Base-by-base conservation (phyloP, 2,888 invertebrate species). In the Hydropsyche betteni region DNA sequence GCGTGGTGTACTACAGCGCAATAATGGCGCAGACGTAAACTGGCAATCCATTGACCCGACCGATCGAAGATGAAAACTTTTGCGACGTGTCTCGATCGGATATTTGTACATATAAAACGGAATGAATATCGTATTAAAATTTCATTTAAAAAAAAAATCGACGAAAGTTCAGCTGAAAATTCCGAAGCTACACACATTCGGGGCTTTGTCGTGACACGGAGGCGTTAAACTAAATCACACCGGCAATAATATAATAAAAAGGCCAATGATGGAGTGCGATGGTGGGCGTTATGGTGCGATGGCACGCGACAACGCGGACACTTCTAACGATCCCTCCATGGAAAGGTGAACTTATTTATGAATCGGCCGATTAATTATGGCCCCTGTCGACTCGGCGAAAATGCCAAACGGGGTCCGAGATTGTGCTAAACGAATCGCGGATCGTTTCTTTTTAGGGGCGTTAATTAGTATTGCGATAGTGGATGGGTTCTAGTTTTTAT, bases 41-140 rank as follows among this genome's bases (percentile, higher is more conserved):
- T 61, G 75, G 69, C 75, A 44, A 75, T 73, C 58, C 76, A 76
- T 76, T 76, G 76, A 76, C 73, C 72, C 73, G 68, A 10, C 68
- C 14, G 24, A 44, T 44, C 12, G 6, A 14, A 36, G 69, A 38
- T 58, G 16, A 7, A 58, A 16, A 16, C 58, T 33, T 33, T 33
- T 7, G 58, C 16, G 16, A 16, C 58, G 16, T 58, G 5, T 16
- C 24, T 24, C 24, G 24, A 24, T 24, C 24, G 24, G 24, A 24
- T 24, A 24, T 24, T 24, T 24, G 2, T 24, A 24, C 2, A 24
- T 24, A 24, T 24, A 24, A 24, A 24, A 24, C 24, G 24, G 2
- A 2, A 24, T 2, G 24, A 24, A 24, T 24, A 24, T 24, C 24
- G 24, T 2, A 2, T 24, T 24, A 24, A 73, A 64, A 53, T 33